phyloP scores from a whole-genome alignment of 2,113 vertebrate genomes.

The Prochilodus magdalenae region DNA sequence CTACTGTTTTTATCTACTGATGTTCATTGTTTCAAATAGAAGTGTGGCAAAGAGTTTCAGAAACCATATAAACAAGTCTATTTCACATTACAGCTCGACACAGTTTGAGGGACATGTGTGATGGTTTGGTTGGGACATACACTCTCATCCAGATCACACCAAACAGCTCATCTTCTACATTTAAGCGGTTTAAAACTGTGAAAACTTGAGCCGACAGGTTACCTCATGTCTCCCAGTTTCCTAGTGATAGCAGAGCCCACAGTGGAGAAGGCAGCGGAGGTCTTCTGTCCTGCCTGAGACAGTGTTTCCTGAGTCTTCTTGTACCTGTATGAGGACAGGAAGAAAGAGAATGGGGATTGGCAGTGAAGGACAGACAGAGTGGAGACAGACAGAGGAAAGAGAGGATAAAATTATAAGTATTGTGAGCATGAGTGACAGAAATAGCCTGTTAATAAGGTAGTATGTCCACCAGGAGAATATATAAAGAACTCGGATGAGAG shows the following conservation, averaged over 20 bases:
- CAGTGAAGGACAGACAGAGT: not conserved
- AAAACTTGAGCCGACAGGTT: conserved; percentile 26
- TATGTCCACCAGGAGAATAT: not conserved
- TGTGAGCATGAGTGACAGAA: not conserved
- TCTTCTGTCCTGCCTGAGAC: conserved; percentile 94
- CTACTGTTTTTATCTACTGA: too few species aligned
- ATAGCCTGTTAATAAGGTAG: not conserved
- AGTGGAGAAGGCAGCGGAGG: conserved; percentile 88
- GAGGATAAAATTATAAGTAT: not conserved
- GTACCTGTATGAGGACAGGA: conserved; percentile 77
- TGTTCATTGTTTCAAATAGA: too few species aligned
- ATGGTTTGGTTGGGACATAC: too few species aligned
- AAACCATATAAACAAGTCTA: not conserved
- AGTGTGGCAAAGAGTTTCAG: not conserved
- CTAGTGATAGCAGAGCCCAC: conserved; percentile 88
- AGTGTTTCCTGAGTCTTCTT: conserved; percentile 99
- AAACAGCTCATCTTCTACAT: too few species aligned
- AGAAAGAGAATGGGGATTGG: not conserved
- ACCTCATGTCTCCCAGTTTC: conserved; percentile 97
- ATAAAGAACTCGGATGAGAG: not conserved
- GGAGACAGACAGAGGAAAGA: not conserved
- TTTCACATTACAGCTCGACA: not conserved
- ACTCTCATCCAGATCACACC: too few species aligned
- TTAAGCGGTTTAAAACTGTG: not conserved
- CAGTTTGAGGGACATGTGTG: too few species aligned